phyloP scores from a whole-genome alignment of 2,113 vertebrate species.

The Mixornis gularis region DNA sequence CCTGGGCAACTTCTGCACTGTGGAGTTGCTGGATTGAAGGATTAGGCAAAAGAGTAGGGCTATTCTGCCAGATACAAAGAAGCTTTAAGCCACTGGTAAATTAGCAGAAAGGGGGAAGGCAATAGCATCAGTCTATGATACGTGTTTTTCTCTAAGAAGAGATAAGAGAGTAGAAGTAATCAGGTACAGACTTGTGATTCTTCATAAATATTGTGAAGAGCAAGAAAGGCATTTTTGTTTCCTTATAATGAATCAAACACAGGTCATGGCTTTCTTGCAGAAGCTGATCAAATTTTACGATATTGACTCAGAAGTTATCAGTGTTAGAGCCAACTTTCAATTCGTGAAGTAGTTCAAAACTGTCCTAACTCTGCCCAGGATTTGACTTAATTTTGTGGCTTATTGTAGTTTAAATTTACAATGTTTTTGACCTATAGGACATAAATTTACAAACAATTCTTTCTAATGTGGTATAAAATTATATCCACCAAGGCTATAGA shows the following conservation, averaged over 20 bases:
- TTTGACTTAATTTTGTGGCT: neutral
- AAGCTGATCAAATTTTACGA: neutral
- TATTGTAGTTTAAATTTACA: neutral
- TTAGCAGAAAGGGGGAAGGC: neutral
- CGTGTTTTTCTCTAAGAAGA: neutral
- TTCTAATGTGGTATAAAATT: neutral
- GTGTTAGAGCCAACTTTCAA: neutral
- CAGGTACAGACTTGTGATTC: neutral
- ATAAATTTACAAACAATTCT: neutral
- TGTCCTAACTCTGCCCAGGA: neutral
- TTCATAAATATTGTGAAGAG: neutral
- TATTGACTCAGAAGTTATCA: neutral
- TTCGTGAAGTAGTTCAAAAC: neutral
- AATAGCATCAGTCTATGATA: neutral
- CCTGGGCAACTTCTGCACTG: neutral
- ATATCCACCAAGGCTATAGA: neutral
- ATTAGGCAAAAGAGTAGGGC: neutral
- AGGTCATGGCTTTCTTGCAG: neutral
- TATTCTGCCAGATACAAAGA: neutral
- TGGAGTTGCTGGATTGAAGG: neutral
- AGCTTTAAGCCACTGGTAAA: neutral
- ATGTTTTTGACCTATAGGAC: neutral
- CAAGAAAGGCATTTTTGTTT: neutral
- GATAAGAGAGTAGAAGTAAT: neutral
- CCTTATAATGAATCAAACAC: neutral